Conservation (phyloP, 1,140 invertebrate species). For the Meteorus sp. region DNA sequence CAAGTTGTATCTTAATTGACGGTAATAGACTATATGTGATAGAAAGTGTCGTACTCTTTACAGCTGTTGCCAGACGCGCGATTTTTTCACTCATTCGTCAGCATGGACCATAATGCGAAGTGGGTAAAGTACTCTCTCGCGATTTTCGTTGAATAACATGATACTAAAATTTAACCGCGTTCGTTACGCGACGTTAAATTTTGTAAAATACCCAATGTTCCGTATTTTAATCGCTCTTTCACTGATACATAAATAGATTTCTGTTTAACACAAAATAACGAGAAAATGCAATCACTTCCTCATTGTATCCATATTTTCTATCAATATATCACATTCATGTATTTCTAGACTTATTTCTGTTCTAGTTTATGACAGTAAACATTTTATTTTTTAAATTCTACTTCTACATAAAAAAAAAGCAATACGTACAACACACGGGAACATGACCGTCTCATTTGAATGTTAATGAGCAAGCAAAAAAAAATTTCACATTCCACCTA, state of each 20-base stretch:
- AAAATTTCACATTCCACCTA: conserved; percentile 10
- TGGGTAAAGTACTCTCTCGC: too few species aligned
- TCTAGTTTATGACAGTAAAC: too few species aligned
- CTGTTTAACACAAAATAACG: too few species aligned
- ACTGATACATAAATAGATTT: too few species aligned
- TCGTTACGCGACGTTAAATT: conserved; percentile 8
- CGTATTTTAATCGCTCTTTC: too few species aligned
- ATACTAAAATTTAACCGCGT: not conserved
- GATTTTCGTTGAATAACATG: not conserved
- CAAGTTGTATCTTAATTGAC: not conserved
- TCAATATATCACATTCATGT: not conserved
- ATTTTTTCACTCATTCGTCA: not conserved
- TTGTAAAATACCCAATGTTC: not conserved
- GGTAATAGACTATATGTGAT: not conserved
- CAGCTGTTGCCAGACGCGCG: not conserved
- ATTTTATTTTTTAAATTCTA: too few species aligned
- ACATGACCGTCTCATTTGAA: conserved; percentile 19
- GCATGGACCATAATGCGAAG: not conserved
- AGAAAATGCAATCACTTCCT: too few species aligned
- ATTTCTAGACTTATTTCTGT: too few species aligned
- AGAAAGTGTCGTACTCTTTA: not conserved
- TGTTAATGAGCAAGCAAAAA: too few species aligned
- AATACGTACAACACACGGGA: conserved; percentile 26
- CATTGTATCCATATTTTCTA: not conserved
- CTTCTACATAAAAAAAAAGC: not conserved